Base-by-base conservation (phyloP, 2,113 vertebrate genomes). In the Toxotes jaculatrix region DNA sequence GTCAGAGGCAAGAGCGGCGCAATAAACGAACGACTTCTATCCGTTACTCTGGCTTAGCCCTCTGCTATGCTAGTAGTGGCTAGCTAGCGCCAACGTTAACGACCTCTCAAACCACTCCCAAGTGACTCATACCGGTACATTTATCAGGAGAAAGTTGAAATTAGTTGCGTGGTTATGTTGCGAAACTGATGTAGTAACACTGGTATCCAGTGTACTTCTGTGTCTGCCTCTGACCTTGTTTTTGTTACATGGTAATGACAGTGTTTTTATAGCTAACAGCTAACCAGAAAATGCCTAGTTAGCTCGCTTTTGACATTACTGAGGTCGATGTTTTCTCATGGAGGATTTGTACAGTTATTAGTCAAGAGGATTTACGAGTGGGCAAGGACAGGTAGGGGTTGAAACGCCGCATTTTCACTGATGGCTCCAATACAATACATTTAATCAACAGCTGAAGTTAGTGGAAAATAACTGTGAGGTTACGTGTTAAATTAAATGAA, bases 301-400 rank as follows among this genome's bases (percentile, higher is more conserved):
- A 73, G 75, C 56, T 68, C 27, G 55, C 8, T 17, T 61, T 19
- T 38, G 16, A 74, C 45, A 40, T 67, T 16, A 31, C 70, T 2
- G n/a, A 56, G 42, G 79, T 90, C 43, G 62, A 91, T 93, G 92
- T 87, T 84, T 47, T 72, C 62, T 76, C 77, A 85, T 83, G 84
- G 84, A 66, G 81, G 85, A 80, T n/a, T 82, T 42, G 27, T 85
- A 75, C 85, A 83, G 51, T 43, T 90, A 11, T 47, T 86, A 59
- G 57, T 36, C 32, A 91, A 86, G 80, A 91, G 69, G 62, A 74
- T 87, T 51, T 80, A 88, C 88, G 34, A 67, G 74, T 81, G 87
- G 81, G 34, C 32, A n/a, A 87, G 49, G 61, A 80, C 91, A 86
- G 94, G 93, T 95, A 91, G 51, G 75, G 21, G 3, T 34, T 6